Conservation (phyloP, 2,888 invertebrate genomes). For the Argyresthia albistria region DNA sequence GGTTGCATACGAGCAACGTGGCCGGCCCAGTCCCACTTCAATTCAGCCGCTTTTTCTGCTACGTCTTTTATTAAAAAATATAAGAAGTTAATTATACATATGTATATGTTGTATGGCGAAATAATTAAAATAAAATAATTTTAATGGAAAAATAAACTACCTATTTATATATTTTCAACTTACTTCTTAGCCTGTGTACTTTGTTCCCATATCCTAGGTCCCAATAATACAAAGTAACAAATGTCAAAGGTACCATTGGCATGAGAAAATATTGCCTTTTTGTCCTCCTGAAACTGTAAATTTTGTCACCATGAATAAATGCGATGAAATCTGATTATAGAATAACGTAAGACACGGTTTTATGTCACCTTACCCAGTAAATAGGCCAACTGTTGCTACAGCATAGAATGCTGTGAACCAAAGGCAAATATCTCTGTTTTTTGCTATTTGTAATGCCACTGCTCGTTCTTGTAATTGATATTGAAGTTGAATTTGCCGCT, state of each 20-base stretch:
- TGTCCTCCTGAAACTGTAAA: slow-evolving; percentile 70
- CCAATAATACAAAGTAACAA: slow-evolving; percentile 79
- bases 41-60: too few relatives aligned
- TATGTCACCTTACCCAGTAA: slow-evolving; percentile 53
- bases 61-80: too few relatives aligned
- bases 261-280: slow-evolving; percentile 73
- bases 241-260: slow-evolving; percentile 81
- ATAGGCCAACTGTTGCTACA: slow-evolving; percentile 61
- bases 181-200: slow-evolving; percentile 81
- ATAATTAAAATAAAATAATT: too few relatives aligned
- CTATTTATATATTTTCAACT: slow-evolving; percentile 18
- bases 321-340: not conserved
- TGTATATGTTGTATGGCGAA: too few relatives aligned
- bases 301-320: not conserved
- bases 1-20: too few relatives aligned
- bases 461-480: slow-evolving; percentile 84
- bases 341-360: not conserved
- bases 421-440: slow-evolving; percentile 79
- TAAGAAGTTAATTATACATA: too few relatives aligned
- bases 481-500: slow-evolving; percentile 85
- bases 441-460: slow-evolving; percentile 79
- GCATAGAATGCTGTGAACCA: slow-evolving; percentile 81
- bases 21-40: too few relatives aligned
- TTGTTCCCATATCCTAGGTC: slow-evolving; percentile 86
- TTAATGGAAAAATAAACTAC: too few relatives aligned